Evolutionary conservation across 2,888 invertebrate species (phyloP).

Genomic region (Marasmarcha lunaedactyla): DNA sequence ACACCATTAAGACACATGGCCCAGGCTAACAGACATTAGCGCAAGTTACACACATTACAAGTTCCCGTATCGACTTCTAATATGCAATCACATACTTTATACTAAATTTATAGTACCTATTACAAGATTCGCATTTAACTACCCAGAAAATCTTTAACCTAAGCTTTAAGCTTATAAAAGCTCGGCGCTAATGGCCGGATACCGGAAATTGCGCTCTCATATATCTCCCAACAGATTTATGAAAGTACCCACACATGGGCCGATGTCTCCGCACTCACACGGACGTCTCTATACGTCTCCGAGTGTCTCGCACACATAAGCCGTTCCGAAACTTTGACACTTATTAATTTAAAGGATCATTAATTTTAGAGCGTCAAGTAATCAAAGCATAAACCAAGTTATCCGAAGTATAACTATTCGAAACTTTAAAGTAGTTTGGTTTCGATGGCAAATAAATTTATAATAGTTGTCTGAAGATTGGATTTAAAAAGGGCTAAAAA

Average conservation of each 20-base stretch:
- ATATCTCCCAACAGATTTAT: slow-evolving; percentile 91
- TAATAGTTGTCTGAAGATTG: too few relatives aligned
- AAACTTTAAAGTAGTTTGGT: background rate
- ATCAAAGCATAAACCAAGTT: slow-evolving; percentile 23
- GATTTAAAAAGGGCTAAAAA: too few relatives aligned
- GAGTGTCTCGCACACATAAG: slow-evolving; percentile 26
- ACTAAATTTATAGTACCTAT: slow-evolving; percentile 69
- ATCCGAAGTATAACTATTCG: slow-evolving; percentile 1
- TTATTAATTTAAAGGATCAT: slow-evolving; percentile 62
- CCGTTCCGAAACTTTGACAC: slow-evolving; percentile 52
- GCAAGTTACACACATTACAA: slow-evolving; percentile 69
- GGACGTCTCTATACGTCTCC: slow-evolving; percentile 18
- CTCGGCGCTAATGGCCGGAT: slow-evolving; percentile 85
- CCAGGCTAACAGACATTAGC: slow-evolving; percentile 55
- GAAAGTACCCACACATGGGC: slow-evolving; percentile 80
- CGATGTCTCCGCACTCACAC: slow-evolving; percentile 55
- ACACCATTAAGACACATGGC: slow-evolving; percentile 5
- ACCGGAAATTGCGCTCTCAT: slow-evolving; percentile 92
- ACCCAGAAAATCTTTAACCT: slow-evolving; percentile 72
- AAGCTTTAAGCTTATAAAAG: slow-evolving; percentile 75
- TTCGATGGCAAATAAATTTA: background rate
- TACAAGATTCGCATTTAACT: slow-evolving; percentile 71
- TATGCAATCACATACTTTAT: slow-evolving; percentile 71
- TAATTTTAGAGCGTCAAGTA: slow-evolving; percentile 43
- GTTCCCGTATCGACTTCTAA: slow-evolving; percentile 66